Base-by-base conservation (phyloP, 1,140 invertebrate species). In the Copidosoma floridanum region DNA sequence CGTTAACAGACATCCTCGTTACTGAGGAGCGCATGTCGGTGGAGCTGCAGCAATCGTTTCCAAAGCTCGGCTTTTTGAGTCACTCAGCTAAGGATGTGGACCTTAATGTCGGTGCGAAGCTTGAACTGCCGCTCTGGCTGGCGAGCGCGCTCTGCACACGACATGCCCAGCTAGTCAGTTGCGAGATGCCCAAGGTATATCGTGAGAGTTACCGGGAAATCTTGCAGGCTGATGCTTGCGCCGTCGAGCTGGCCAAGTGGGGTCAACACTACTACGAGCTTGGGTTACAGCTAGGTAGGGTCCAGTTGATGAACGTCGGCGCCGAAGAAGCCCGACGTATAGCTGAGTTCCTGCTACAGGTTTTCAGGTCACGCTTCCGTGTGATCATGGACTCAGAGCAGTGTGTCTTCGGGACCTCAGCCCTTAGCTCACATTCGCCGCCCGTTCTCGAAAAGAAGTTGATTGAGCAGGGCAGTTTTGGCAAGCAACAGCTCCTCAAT, bases 241-340 rank as follows among this genome's bases (percentile, higher is more conserved):
- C 60, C 12, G 60, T 62, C 8, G 60, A 62, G 24, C 35, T 62
- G 32, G 27, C 6, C 12, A 62, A 62, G 37, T 62, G 60, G 60
- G 44, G 40, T 44, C 46, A 50, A 21, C 35, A 62, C 21, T 62
- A 18, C n/a, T 62, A 62, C 26, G 60, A 62, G 43, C 18, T 62
- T 16, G 60, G 60, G 3, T 29, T 62, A 23, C 11, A 8, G 7
- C 18, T 47, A 8, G 6, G n/a, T n/a, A n/a, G n/a, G n/a, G n/a
- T n/a, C n/a, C 32, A 46, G 11, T 29, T 59, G 21, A 50, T 51
- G 11, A 24, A 8, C 2, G 51, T 24, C 18, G 44, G 4, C 6
- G 18, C 0, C 14, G 38, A 35, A 2, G 51, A 56, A 1, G 12
- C 0, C 21, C 12, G 10, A 8, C 29, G 50, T 12, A 11, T 52